A percentile compares a stretch with the other conserved stretches of the same genome.
phyloP scores from a whole-genome alignment of 2,888 invertebrate species.

The Phalangium opilio region DNA sequence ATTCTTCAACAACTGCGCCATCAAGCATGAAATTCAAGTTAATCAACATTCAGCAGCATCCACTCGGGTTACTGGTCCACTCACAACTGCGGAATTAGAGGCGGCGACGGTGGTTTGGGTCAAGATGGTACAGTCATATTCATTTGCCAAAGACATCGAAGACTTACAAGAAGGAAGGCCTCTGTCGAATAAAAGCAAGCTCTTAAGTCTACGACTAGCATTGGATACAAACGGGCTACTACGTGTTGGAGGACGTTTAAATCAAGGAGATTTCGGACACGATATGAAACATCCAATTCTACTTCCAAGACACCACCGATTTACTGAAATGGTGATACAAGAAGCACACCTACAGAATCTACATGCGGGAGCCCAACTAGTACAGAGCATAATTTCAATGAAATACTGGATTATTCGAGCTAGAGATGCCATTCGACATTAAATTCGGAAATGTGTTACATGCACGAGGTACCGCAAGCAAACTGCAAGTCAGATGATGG shows the following conservation, averaged over 20 bases:
- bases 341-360: slow-evolving; percentile 1
- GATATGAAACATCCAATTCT: background rate
- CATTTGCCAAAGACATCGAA: no score
- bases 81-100: background rate
- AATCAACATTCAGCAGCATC: no score
- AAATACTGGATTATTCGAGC: slow-evolving; percentile 1
- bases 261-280: background rate
- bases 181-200: no score
- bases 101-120: background rate
- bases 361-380: background rate
- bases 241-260: slow-evolving; percentile 1
- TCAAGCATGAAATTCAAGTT: no score
- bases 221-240: background rate
- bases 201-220: background rate
- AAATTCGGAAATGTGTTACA: background rate
- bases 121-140: background rate
- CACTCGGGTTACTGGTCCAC: no score
- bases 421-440: background rate
- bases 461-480: background rate
- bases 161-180: no score
- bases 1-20: no score
- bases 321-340: background rate
- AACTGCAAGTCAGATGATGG: background rate
- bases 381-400: background rate
- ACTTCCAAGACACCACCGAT: background rate